These are phyloP conservation scores for Dioctria rufipes DNA, from an alignment of 2,888 invertebrate genomes.

Conservation along the genomic window DNA sequence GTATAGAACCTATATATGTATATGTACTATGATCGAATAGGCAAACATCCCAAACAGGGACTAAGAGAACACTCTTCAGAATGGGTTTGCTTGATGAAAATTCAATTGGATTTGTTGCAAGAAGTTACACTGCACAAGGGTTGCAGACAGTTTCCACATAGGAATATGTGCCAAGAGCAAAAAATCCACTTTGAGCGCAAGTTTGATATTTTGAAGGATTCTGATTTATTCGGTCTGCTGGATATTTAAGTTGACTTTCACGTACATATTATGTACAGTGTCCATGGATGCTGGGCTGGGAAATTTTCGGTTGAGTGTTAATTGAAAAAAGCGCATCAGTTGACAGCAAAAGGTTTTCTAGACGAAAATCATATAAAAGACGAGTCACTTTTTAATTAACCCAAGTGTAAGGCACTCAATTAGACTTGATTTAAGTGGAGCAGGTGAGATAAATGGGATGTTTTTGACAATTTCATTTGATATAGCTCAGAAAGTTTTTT, in stretches of 20 bases:
- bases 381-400: constrained; percentile 43
- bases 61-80: constrained; percentile 1
- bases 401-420: constrained; percentile 29
- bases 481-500: too few species aligned
- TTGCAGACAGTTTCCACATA: constrained; percentile 1
- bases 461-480: too few species aligned
- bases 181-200: constrained; percentile 45
- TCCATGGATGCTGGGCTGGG: constrained; percentile 1
- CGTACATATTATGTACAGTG: constrained; percentile 23
- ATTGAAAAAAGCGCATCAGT: constrained; percentile 45
- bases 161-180: constrained; percentile 35
- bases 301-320: constrained; percentile 40
- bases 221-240: constrained; percentile 49
- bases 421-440: not conserved
- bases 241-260: constrained; percentile 44
- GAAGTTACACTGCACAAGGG: constrained; percentile 26
- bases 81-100: constrained; percentile 43
- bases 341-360: constrained; percentile 27
- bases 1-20: too few species aligned
- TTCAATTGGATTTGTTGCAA: constrained; percentile 51
- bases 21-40: not conserved
- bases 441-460: too few species aligned
- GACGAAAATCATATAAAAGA: not conserved
- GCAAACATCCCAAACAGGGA: not conserved
- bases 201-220: constrained; percentile 51